These are phyloP conservation scores for Podarcis raffonei DNA, from an alignment of 2,113 vertebrate genomes.

Conservation along the genomic window DNA sequence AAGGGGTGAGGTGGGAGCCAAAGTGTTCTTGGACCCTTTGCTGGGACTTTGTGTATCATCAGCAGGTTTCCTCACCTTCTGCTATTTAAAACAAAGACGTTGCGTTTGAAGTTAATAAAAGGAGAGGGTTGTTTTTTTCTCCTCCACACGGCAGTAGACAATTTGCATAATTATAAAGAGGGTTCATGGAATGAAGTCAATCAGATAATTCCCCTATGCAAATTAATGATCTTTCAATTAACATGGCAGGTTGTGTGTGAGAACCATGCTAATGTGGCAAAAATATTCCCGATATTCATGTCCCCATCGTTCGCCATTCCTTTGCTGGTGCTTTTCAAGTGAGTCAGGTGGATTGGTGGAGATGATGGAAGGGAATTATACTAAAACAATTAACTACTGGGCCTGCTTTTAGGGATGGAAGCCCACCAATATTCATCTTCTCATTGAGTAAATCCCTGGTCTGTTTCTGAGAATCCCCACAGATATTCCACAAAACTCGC, in stretches of 20 bases:
- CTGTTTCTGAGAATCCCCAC: no score
- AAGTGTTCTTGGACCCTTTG: slow-evolving; percentile 10
- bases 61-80: slow-evolving; percentile 20
- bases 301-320: background rate
- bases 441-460: no score
- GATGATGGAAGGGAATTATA: background rate
- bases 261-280: slow-evolving; percentile 49
- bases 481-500: no score
- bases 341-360: background rate
- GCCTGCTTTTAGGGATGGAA: no score
- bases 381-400: background rate
- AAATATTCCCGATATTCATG: slow-evolving; percentile 23
- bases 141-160: slow-evolving; percentile 12
- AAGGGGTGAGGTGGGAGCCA: slow-evolving; percentile 36
- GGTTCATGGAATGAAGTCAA: slow-evolving; percentile 55
- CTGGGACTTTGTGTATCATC: slow-evolving; percentile 25
- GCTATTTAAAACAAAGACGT: slow-evolving; percentile 47
- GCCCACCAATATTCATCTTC: no score
- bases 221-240: slow-evolving; percentile 67
- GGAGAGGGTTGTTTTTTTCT: slow-evolving; percentile 43
- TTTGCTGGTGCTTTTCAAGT: background rate
- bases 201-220: slow-evolving; percentile 68
- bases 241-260: slow-evolving; percentile 48
- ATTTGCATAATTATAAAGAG: slow-evolving; percentile 67
- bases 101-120: slow-evolving; percentile 63